Conservation (phyloP, 2,113 vertebrate species). For the Dipodomys stephensi region DNA sequence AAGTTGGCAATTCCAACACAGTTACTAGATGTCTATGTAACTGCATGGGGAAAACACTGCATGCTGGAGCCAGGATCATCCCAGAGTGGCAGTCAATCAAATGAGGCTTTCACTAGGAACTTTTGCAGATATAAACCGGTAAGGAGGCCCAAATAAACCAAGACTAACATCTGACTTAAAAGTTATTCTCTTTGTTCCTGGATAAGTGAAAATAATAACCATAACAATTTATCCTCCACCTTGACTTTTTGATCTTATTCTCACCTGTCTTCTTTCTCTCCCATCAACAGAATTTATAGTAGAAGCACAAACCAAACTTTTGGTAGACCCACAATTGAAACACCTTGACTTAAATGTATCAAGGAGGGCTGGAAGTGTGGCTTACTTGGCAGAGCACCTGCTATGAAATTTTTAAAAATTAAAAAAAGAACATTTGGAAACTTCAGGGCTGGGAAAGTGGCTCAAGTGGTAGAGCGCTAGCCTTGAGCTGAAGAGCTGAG, state of each 20-base stretch:
- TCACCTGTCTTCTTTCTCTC: background rate
- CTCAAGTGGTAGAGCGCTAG: too few species aligned
- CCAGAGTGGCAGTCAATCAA: slow-evolving; percentile 24
- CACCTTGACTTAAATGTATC: slow-evolving; percentile 40
- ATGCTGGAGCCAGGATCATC: background rate
- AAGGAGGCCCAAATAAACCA: background rate
- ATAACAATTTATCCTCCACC: slow-evolving; percentile 29
- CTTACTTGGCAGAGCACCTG: too few species aligned
- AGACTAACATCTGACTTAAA: background rate
- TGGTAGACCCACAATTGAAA: background rate
- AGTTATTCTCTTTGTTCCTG: background rate
- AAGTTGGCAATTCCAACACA: slow-evolving; percentile 11
- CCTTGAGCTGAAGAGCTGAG: too few species aligned
- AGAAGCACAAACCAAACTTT: slow-evolving; percentile 24
- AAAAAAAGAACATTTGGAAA: slow-evolving; percentile 22
- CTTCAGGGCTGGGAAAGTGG: too few species aligned
- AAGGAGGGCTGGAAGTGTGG: slow-evolving; percentile 6
- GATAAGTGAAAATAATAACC: slow-evolving; percentile 2
- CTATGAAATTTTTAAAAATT: too few species aligned
- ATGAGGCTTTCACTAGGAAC: background rate
- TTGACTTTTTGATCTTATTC: background rate
- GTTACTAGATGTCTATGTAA: slow-evolving; percentile 55
- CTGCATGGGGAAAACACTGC: background rate
- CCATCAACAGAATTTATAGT: slow-evolving; percentile 36
- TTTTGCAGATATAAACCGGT: background rate